Evolutionary conservation across 1,140 invertebrate species (phyloP), one percentile per base, ranked within the genome.

Genomic region (Drosophila kanapiae): DNA sequence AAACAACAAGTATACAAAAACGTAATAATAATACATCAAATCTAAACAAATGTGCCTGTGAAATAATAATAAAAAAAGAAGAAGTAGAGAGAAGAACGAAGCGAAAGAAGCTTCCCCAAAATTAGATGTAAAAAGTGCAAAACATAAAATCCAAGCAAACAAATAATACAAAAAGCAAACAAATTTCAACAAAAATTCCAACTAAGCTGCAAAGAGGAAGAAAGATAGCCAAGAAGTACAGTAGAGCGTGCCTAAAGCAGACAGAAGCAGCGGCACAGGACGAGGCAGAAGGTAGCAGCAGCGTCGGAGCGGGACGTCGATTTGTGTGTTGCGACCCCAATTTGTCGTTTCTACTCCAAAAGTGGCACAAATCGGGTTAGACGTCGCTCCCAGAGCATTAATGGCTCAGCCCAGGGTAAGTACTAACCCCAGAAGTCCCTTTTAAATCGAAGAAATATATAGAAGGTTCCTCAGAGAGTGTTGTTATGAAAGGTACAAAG

Each of bases 361-460:
- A 93, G 92, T 93, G 92, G 92, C 92, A 93, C 92, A 93, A 93
- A 87, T 93, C 92, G 92, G 92, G 92, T 82, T 93, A 87, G 92
- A 93, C 78, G 80, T 91, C 92, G 92, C 92, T 93, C 92, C 92
- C 78, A 92, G 92, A 93, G 92, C 92, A 93, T 93, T 93, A 91
- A 93, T 93, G 92, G 92, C 92, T 93, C 92, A 93, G 91, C 92
- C 92, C 83, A 93, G 92, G 92, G 92, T 93, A 84, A 92, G 92
- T 93, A 68, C 1, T 23, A 38, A 4, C 18, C 1, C 0, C 4
- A 0, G 13, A 43, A n/a, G 56, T 31, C 23, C 13, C 6, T 11
- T 3, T 16, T 43, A 60, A 14, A 47, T 38, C 8, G 27, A 29
- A 63, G 18, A 38, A 48, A 14, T 31, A 35, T 18, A 59, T 29